Percentiles rank a stretch among this genome's conserved stretches.
Evolutionary conservation across 2,797 vertebrate species (phyloP).

Genomic region (Periparus ater): DNA sequence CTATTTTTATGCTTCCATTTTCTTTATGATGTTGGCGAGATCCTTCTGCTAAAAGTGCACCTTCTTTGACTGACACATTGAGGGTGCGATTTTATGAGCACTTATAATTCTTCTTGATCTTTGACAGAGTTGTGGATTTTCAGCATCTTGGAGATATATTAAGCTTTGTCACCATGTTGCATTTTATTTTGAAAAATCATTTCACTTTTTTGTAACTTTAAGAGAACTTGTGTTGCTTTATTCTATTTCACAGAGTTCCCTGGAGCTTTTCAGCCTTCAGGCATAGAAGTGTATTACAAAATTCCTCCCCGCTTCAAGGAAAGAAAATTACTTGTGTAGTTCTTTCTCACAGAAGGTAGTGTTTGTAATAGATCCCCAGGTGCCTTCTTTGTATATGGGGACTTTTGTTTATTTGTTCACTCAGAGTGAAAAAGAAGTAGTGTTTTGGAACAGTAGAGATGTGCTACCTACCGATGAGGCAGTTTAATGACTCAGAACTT

Average conservation of each 20-base stretch:
- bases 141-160: not conserved
- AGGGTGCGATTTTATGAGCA: not conserved
- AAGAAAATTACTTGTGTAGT: conserved; percentile 53
- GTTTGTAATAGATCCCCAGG: not conserved
- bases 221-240: conserved; percentile 34
- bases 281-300: conserved; percentile 43
- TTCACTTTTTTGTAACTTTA: conserved; percentile 18
- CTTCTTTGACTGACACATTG: not conserved
- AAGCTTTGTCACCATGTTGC: not conserved
- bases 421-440: not conserved
- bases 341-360: conserved; percentile 41
- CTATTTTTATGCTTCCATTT: conserved; percentile 1
- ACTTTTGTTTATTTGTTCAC: conserved; percentile 8
- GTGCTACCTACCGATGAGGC: not conserved
- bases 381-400: not conserved
- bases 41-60: not conserved
- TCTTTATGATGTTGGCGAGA: not conserved
- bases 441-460: conserved; percentile 28
- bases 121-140: not conserved
- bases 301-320: conserved; percentile 45
- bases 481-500: conserved; percentile 61
- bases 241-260: conserved; percentile 48
- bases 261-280: conserved; percentile 55
- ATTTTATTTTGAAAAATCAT: not conserved
- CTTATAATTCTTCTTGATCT: not conserved